Evolutionary conservation across 2,113 vertebrate genomes (phyloP).

Genomic region (Merops nubicus): DNA sequence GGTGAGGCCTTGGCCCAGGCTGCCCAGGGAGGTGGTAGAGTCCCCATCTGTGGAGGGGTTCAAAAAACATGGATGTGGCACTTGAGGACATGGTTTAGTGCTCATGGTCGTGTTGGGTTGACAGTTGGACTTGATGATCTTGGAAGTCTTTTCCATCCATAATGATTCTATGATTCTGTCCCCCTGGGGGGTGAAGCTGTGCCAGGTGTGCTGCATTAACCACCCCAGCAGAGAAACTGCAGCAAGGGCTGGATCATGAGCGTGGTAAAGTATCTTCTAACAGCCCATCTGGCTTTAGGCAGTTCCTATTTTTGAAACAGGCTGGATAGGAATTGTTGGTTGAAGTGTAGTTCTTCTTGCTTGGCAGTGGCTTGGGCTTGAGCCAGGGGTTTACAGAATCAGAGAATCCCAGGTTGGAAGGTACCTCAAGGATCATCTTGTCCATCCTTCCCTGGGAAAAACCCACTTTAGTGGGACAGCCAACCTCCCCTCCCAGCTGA

Average conservation of each 20-base stretch:
- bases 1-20: too few species aligned
- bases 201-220: fast-evolving
- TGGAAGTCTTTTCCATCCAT: too few species aligned
- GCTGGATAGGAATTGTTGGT: neutral
- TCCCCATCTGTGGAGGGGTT: too few species aligned
- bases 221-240: too few species aligned
- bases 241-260: too few species aligned
- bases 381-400: neutral
- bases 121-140: too few species aligned
- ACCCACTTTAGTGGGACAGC: neutral
- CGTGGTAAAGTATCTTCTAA: fast-evolving
- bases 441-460: neutral
- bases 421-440: neutral
- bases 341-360: neutral
- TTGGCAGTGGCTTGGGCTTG: neutral
- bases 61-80: too few species aligned
- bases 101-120: too few species aligned
- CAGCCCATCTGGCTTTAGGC: neutral
- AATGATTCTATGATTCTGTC: too few species aligned
- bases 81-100: too few species aligned
- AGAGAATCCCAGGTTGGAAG: neutral
- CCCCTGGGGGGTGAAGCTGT: neutral
- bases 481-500: neutral
- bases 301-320: neutral
- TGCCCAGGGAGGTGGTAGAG: too few species aligned